A percentile compares a stretch with the other conserved stretches of the same genome.
These are phyloP conservation scores for Ecliptopera silaceata DNA, from an alignment of 2,888 invertebrate genomes.

Conservation along the genomic window DNA sequence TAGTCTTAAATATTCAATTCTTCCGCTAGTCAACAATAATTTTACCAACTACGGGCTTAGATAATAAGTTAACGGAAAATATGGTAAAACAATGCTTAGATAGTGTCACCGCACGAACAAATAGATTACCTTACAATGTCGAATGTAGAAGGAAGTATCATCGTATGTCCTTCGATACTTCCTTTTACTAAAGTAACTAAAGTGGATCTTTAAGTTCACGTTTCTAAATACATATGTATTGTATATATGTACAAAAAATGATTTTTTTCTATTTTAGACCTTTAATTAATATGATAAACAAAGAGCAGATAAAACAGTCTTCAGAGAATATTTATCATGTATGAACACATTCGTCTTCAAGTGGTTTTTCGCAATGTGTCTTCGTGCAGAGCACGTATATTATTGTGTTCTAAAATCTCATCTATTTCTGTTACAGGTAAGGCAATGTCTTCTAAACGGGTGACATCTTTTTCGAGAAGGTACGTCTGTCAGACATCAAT, in stretches of 20 bases:
- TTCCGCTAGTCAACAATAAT: no score
- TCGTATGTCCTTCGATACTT: background rate
- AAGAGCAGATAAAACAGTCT: background rate
- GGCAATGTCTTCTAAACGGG: constrained; percentile 78
- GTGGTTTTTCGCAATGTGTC: no score
- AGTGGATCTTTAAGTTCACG: background rate
- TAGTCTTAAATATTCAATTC: no score
- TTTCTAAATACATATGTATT: no score
- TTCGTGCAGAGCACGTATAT: no score
- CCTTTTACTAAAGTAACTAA: constrained; percentile 4
- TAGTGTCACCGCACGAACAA: constrained; percentile 6
- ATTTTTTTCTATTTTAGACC: no score
- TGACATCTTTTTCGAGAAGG: constrained; percentile 67
- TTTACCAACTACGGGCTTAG: no score
- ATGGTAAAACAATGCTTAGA: constrained; percentile 19
- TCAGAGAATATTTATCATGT: no score
- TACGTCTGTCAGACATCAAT: constrained; percentile 56
- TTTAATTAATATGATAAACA: no score
- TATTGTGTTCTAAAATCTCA: constrained; percentile 38
- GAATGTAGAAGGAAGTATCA: background rate
- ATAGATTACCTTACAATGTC: constrained; percentile 1
- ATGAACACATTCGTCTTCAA: no score
- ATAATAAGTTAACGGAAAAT: constrained; percentile 31
- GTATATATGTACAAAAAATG: no score
- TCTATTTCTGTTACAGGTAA: constrained; percentile 77